Evolutionary conservation across 2,888 invertebrate species (phyloP).

Genomic region (Dioctria linearis): DNA sequence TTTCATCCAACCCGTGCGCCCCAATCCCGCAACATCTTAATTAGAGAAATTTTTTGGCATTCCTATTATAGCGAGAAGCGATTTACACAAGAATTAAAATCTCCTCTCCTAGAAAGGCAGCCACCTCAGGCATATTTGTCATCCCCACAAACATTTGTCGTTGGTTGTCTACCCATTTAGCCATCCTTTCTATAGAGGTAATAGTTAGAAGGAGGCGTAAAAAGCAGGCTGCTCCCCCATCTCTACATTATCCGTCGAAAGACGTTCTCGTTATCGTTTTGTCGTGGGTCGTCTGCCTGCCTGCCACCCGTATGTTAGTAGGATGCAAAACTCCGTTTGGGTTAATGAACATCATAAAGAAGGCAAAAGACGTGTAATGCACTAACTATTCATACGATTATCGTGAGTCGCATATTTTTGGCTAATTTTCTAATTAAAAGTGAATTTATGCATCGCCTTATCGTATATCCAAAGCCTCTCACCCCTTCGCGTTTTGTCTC

Average conservation of each 20-base stretch:
- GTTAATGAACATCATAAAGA: constrained; percentile 59
- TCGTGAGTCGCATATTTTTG: constrained; percentile 71
- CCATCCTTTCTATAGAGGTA: neutral
- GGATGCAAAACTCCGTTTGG: constrained; percentile 52
- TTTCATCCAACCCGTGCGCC: constrained; percentile 12
- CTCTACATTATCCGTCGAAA: constrained; percentile 6
- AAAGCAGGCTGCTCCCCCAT: constrained; percentile 8
- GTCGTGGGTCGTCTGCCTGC: neutral
- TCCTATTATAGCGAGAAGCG: constrained; percentile 42
- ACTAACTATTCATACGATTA: constrained; percentile 68
- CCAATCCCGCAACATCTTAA: constrained; percentile 54
- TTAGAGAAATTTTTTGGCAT: constrained; percentile 57
- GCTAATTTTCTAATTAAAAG: constrained; percentile 72
- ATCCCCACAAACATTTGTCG: constrained; percentile 56
- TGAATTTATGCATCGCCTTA: constrained; percentile 68
- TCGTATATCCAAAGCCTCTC: constrained; percentile 26
- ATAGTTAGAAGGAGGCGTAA: neutral
- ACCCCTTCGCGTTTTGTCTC: neutral
- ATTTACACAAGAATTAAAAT: constrained; percentile 54
- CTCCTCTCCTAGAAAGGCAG: constrained; percentile 31
- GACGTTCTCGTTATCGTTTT: constrained; percentile 47
- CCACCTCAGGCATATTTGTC: constrained; percentile 56
- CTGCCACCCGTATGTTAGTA: constrained; percentile 3
- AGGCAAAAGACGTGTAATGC: constrained; percentile 59
- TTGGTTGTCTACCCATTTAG: neutral